Evolutionary conservation across 2,113 vertebrate species (phyloP).

Genomic region (Hyperoodon ampullatus): DNA sequence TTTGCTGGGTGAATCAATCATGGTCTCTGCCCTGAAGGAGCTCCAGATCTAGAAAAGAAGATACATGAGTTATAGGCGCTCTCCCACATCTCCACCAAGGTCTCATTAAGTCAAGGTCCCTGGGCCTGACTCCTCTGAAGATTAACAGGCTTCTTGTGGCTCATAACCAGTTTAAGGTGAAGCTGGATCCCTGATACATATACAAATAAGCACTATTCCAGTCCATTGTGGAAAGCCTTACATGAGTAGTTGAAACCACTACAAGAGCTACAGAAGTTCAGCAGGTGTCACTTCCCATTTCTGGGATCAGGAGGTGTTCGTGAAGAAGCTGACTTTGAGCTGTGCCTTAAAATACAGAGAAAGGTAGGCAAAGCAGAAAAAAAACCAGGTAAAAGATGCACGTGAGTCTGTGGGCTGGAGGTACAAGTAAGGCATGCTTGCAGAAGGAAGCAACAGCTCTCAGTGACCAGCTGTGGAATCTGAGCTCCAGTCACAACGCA

Average conservation of each 20-base stretch:
- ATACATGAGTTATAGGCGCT: not conserved
- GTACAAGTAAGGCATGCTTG: not conserved
- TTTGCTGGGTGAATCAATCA: not conserved
- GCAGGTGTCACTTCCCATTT: not conserved
- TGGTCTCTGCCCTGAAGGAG: not conserved
- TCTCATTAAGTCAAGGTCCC: not conserved
- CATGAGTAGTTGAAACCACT: not conserved
- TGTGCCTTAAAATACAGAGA: not conserved
- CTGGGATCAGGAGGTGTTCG: not conserved
- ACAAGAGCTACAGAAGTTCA: not conserved
- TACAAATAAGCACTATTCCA: not conserved
- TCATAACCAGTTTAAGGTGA: not conserved
- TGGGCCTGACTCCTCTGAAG: not conserved
- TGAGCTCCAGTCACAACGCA: not conserved
- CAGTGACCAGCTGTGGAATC: not conserved
- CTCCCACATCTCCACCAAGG: not conserved
- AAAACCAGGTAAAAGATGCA: not conserved
- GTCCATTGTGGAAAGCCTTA: not conserved
- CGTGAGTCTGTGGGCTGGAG: not conserved
- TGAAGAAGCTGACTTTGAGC: not conserved
- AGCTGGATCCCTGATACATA: not conserved
- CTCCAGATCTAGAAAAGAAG: not conserved
- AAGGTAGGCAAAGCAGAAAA: not conserved
- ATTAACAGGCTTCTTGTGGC: not conserved
- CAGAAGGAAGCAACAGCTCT: not conserved